phyloP scores from a whole-genome alignment of 2,113 vertebrate species.

The Phyllostomus discolor region DNA sequence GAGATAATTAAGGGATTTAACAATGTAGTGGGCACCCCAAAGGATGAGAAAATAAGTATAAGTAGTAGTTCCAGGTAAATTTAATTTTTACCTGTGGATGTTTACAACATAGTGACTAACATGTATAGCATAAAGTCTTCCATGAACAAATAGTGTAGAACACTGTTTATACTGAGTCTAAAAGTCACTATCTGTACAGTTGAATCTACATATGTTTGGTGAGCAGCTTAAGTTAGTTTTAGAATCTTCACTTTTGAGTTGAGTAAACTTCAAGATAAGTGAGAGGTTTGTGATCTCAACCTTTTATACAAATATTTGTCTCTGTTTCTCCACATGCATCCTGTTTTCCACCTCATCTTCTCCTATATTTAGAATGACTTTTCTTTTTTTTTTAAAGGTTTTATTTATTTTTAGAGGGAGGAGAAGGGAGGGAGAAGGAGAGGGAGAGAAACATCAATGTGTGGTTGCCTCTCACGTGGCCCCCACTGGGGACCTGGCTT shows the following conservation, averaged over 20 bases:
- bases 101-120: background rate
- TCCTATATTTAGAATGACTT: background rate
- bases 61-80: background rate
- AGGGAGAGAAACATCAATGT: no score
- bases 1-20: background rate
- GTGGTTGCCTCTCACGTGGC: no score
- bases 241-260: background rate
- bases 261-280: background rate
- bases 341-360: background rate
- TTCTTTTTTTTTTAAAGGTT: background rate
- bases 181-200: background rate
- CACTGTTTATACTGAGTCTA: background rate
- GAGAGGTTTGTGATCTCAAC: background rate
- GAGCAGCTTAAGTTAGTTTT: background rate
- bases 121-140: background rate
- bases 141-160: background rate
- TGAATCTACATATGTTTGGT: background rate
- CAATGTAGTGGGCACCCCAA: background rate
- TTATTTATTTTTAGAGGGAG: no score
- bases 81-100: background rate
- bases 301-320: background rate
- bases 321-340: background rate
- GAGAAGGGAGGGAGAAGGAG: no score
- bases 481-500: no score
- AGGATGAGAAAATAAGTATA: background rate